Evolutionary conservation across 2,113 vertebrate species (phyloP), one percentile per base, ranked within the genome.

Genomic region (Grantiella picta): DNA sequence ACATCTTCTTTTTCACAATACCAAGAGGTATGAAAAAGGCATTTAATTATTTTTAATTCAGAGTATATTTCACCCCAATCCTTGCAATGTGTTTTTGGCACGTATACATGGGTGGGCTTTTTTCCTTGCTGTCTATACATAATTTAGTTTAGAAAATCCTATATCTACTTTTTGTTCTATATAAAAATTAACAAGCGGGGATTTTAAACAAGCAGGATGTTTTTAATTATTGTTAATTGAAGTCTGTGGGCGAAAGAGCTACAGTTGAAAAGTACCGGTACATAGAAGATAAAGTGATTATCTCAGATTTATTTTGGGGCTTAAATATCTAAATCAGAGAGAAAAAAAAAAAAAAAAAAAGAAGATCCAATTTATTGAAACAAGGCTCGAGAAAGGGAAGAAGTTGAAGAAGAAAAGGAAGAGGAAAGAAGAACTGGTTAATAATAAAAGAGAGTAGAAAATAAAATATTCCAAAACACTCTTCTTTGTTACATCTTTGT

Each of bases 71-170:
- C 45, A 59, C 4, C 12, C 1, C 6, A 11, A 61, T 45, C 3
- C 6, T 84, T 94, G 9, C 11, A 60, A 15, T 35, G 4, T 35
- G 31, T 65, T 56, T 31, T 22, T 50, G 91, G 7, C 15, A 31
- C 1, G 0, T 12, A 11, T 20, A 42, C 23, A 11, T 63, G 10
- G 1, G 1, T n/a, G 27, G 11, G 4, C 0, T 47, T 82, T 64
- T 44, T 80, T 57, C 25, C 33, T 56, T 79, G 6, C 10, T 70
- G 1, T 19, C 21, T 64, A 5, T 68, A 25, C 23, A 54, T 54
- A 64, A 33, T 38, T 31, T 52, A 50, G 2, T n/a, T 86, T 45
- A 76, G 27, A 82, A 94, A 44, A 35, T 31, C 45, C 60, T 72
- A 14, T 18, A 54, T 56, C 10, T 76, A 33, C 14, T n/a, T 70